Conservation (phyloP, 2,113 vertebrate species). For the Myanophis thanlyinensis region DNA sequence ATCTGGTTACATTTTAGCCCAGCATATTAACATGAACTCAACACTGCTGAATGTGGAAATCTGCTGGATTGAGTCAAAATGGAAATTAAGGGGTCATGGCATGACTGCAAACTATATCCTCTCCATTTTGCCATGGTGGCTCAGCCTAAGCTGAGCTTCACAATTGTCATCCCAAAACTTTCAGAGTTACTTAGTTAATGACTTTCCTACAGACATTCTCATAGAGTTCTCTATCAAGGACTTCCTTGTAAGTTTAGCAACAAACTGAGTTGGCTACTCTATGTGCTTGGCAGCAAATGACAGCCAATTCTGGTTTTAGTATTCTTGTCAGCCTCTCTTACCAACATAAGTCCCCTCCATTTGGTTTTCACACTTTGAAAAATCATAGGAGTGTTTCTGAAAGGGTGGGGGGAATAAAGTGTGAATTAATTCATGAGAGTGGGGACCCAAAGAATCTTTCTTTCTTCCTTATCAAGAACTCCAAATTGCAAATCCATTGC, state of each 20-base stretch:
- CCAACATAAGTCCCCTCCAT: not conserved
- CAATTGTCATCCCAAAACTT: not conserved
- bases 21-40: not conserved
- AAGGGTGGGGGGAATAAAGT: not conserved
- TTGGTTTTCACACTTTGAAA: not conserved
- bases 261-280: not conserved
- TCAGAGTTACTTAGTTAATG: not conserved
- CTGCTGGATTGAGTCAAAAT: not conserved
- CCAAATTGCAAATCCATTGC: not conserved
- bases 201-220: not conserved
- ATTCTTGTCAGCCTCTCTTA: not conserved
- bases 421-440: not conserved
- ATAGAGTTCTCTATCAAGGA: not conserved
- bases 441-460: not conserved
- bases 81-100: not conserved
- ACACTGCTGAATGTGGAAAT: not conserved
- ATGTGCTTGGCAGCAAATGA: not conserved
- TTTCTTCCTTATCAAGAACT: not conserved
- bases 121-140: not conserved
- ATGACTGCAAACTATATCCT: not conserved
- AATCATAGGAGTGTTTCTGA: not conserved
- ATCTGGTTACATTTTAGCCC: not conserved
- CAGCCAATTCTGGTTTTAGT: not conserved
- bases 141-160: not conserved
- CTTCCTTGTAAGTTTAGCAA: not conserved